phyloP scores from a whole-genome alignment of 2,113 vertebrate genomes.

The Cygnus atratus region DNA sequence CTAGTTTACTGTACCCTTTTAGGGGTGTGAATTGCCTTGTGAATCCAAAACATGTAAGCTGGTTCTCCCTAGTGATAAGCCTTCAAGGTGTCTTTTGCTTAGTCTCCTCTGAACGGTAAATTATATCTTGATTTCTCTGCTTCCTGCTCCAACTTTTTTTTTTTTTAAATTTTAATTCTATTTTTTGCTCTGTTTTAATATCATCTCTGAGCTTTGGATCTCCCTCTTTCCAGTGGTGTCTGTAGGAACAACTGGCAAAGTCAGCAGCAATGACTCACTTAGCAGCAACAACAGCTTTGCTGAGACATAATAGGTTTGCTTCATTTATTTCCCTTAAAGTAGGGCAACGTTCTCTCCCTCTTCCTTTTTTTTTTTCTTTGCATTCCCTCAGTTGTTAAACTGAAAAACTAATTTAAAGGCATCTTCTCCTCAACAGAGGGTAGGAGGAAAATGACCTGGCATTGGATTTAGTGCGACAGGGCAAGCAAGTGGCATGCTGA shows the following conservation, averaged over 20 bases:
- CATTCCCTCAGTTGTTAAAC: constrained; percentile 20
- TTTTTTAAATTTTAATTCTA: neutral
- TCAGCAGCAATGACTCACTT: constrained; percentile 55
- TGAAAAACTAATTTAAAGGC: constrained; percentile 46
- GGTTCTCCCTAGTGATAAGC: neutral
- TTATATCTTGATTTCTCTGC: neutral
- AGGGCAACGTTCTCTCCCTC: neutral
- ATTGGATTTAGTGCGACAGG: constrained; percentile 20
- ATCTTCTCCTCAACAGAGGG: neutral
- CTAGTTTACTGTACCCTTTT: neutral
- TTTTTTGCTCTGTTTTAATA: constrained; percentile 31
- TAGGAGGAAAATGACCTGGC: neutral
- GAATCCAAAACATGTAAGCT: neutral
- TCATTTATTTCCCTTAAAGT: constrained; percentile 48
- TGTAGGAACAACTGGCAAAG: constrained; percentile 51
- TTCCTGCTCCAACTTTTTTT: neutral
- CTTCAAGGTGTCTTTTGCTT: neutral
- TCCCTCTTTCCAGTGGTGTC: constrained; percentile 1
- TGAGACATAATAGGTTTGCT: constrained; percentile 45
- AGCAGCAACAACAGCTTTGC: constrained; percentile 45
- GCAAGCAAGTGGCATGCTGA: constrained; percentile 15
- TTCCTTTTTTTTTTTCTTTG: neutral
- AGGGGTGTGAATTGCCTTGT: neutral
- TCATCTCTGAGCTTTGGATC: constrained; percentile 2
- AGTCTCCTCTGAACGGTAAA: neutral